Conservation (phyloP, 2,797 vertebrate species). For the Coilia nasus region DNA sequence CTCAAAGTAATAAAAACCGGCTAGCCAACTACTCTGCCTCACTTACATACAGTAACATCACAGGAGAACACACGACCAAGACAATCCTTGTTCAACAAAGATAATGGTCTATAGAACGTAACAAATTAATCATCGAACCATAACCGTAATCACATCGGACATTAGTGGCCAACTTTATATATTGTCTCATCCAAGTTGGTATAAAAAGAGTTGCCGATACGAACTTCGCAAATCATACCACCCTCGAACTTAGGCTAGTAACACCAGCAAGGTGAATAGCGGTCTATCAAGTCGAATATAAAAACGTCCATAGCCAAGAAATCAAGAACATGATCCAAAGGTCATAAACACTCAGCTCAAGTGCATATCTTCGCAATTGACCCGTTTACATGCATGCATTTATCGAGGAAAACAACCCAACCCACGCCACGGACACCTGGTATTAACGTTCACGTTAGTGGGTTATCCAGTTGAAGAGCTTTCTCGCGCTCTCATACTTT, state of each 20-base stretch:
- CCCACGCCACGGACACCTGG: conserved; percentile 6
- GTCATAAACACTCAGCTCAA: background rate
- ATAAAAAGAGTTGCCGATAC: background rate
- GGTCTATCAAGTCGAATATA: background rate
- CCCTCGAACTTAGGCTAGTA: background rate
- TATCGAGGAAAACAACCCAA: background rate
- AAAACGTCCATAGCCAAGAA: background rate
- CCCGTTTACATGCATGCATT: background rate
- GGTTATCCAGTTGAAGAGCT: background rate
- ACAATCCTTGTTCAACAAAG: background rate
- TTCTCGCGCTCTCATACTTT: background rate
- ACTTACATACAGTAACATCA: background rate
- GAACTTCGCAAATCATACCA: background rate
- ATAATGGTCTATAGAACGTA: background rate
- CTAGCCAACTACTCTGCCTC: background rate
- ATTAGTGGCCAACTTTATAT: background rate
- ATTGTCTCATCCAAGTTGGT: background rate
- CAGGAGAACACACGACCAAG: background rate
- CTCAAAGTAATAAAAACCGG: conserved; percentile 4
- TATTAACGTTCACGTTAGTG: background rate
- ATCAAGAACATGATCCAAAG: background rate
- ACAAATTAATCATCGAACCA: background rate
- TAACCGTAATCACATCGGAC: background rate
- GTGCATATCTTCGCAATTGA: background rate
- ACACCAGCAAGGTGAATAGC: background rate